Evolutionary conservation across 2,113 vertebrate genomes (phyloP), one percentile per base, ranked within the genome.

Genomic region (Melospiza melodia): DNA sequence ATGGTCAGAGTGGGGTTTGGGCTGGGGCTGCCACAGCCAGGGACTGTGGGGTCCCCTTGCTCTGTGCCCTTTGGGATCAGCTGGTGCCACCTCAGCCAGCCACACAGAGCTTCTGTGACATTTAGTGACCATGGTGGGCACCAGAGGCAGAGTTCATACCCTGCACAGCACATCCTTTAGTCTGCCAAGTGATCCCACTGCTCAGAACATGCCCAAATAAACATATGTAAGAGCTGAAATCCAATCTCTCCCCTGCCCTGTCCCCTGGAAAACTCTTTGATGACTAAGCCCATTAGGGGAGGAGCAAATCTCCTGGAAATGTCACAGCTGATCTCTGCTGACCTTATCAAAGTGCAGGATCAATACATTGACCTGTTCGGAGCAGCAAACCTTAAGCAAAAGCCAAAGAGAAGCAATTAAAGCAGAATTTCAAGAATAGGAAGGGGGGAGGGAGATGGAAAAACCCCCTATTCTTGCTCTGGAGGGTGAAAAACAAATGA

Each of bases 271-370:
- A 94, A 92, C 83, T 90, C 95, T 90, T 87, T 95, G 95, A 95
- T 96, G 94, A 93, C 87, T 97, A 74, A 96, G 94, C 94, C 85
- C 43, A 52, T 94, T 94, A 89, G 67, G 91, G 97, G 95, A 95
- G 95, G 95, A 95, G 69, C 97, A 96, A 87, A 95, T 93, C 83
- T 90, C 90, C 81, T 46, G 71, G 8, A 97, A 97, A 97, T 98
- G 97, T 97, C 98, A 98, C 94, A 97, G 94, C 85, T 97, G 96
- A 98, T 97, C 97, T 97, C 94, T 81, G 44, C 95, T 98, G 98
- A 98, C 98, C 98, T 98, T 98, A 98, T 98, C 98, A 98, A 97
- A 96, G 97, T 75, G 65, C 80, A 93, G 93, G 97, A 98, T 98
- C 98, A 52, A 98, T 98, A 98, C 63, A 3, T 77, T 96, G 83